phyloP scores from a whole-genome alignment of 1,140 invertebrate species.

The Drosophila parvula region DNA sequence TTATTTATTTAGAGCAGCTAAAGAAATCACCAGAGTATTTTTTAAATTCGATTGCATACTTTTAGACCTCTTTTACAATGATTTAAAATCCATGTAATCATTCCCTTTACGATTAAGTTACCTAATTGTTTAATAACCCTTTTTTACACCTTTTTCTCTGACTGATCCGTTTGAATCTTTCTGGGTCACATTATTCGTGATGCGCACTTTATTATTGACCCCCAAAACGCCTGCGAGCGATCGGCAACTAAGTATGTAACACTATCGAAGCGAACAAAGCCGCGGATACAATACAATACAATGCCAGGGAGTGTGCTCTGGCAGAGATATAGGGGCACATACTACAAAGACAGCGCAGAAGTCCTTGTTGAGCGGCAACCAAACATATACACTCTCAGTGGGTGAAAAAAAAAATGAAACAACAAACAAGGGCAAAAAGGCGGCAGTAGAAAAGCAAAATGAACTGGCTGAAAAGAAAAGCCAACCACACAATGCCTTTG shows the following conservation, averaged over 20 bases:
- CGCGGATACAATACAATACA: slow-evolving; percentile 47
- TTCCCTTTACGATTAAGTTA: neutral
- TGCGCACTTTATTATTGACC: slow-evolving; percentile 71
- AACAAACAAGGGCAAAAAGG: slow-evolving; percentile 50
- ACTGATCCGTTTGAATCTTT: neutral
- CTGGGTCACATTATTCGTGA: slow-evolving; percentile 23
- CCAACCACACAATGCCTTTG: slow-evolving; percentile 68
- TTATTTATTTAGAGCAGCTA: too few relatives aligned
- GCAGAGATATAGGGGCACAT: slow-evolving; percentile 30
- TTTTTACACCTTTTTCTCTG: neutral
- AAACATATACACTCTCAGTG: neutral
- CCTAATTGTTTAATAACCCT: neutral
- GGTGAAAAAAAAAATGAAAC: neutral
- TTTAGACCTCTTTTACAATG: too few relatives aligned
- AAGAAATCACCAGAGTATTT: too few relatives aligned
- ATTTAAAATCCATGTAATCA: neutral
- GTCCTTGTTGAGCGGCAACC: slow-evolving; percentile 29
- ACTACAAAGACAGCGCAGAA: slow-evolving; percentile 49
- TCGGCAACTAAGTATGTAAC: slow-evolving; percentile 62
- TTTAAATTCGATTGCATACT: too few relatives aligned
- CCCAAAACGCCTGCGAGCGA: slow-evolving; percentile 52
- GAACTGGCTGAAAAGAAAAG: slow-evolving; percentile 41
- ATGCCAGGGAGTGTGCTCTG: slow-evolving; percentile 23
- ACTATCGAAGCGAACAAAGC: slow-evolving; percentile 66
- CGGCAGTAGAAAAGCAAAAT: slow-evolving; percentile 28